Base-by-base conservation (phyloP, 2,113 vertebrate species). In the Trinectes maculatus region DNA sequence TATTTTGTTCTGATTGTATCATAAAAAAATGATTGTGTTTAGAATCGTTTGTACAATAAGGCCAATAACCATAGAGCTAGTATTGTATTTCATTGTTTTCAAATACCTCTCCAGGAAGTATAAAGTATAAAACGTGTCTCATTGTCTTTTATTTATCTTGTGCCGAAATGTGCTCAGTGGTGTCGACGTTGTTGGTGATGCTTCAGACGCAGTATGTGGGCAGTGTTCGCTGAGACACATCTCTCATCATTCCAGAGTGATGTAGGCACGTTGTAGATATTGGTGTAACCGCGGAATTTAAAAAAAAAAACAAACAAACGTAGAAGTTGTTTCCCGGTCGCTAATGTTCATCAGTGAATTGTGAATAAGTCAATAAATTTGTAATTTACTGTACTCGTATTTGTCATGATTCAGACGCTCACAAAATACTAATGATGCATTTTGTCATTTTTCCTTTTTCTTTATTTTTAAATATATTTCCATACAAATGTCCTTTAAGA, bases 11-110 rank as follows among this genome's bases (percentile, higher is more conserved):
- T 83, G 89, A 89, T 89, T 89, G 85, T 89, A 83, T 76, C 52
- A 57, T 88, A 73, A 83, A 80, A n/a, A 74, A 74, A 77, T 79
- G 81, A 85, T 86, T 89, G 86, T 89, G 82, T 86, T 87, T 74
- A 58, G 72, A 77, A 75, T 77, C 53, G 49, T 63, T 58, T 80
- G 75, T 86, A 83, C 76, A 77, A 68, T 67, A 84, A 52, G 71
- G 75, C 75, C 68, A 82, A 84, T 70, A 60, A 76, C 52, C 64
- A 34, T 77, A 84, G 82, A 89, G 86, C 72, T 90, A 77, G 86
- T 79, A 74, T 82, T 83, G 79, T 77, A 61, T 59, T 72, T 78
- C 18, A 15, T 69, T 80, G 60, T 85, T 85, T 72, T 80, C 22
- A 80, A 66, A 86, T 86, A 88, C 87, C 80, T 89, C 85, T 83